Percentiles rank a stretch among this genome's conserved stretches.
These are phyloP conservation scores for Camelus bactrianus DNA, from an alignment of 2,113 vertebrate genomes.

Conservation along the genomic window DNA sequence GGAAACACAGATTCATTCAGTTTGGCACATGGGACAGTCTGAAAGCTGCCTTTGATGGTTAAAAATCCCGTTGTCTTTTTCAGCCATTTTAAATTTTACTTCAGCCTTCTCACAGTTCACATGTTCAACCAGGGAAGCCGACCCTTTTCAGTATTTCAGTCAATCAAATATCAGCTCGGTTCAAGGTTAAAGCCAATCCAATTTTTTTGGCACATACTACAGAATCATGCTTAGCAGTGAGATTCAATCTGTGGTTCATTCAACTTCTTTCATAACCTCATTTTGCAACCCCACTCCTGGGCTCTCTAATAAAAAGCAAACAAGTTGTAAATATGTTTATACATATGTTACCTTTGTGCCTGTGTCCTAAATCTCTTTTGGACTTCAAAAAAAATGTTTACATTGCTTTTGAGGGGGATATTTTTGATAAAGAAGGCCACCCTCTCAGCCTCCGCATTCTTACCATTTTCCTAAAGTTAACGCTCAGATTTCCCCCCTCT, in stretches of 20 bases:
- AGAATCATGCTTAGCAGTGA: background rate
- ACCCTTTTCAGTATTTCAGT: background rate
- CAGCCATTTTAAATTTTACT: background rate
- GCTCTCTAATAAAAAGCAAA: background rate
- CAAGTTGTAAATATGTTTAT: background rate
- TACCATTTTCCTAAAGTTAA: background rate
- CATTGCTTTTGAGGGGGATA: background rate
- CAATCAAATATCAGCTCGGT: background rate
- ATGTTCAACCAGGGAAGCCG: background rate
- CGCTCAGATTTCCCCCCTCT: background rate
- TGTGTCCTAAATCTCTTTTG: background rate
- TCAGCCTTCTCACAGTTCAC: background rate
- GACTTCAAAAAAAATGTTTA: background rate
- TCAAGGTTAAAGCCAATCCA: background rate
- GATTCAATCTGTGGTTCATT: background rate
- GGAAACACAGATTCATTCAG: background rate
- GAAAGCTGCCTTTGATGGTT: background rate
- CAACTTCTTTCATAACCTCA: background rate
- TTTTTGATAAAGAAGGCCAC: background rate
- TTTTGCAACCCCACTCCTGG: background rate
- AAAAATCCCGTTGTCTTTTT: background rate
- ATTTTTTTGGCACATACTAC: background rate
- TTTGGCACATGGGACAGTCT: background rate
- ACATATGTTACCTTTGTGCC: background rate
- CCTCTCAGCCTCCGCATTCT: background rate